These are phyloP conservation scores for Alloscopus bannaensis DNA, from an alignment of 2,888 invertebrate genomes.

Conservation along the genomic window DNA sequence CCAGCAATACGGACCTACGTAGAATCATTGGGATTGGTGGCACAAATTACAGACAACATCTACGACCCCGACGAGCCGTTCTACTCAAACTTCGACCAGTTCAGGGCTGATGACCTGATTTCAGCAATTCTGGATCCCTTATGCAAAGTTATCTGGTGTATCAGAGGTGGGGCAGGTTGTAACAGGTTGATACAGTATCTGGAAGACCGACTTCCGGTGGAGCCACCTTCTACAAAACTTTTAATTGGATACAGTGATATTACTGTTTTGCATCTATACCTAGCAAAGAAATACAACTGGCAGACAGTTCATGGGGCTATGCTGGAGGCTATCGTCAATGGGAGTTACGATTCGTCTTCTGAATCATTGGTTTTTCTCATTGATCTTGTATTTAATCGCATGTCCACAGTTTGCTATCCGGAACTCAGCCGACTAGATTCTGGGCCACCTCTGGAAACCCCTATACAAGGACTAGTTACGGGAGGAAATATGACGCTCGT, in stretches of 20 bases:
- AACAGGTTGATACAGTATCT: constrained; percentile 58
- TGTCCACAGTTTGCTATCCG: constrained; percentile 43
- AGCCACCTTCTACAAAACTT: constrained; percentile 50
- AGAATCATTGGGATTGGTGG: constrained; percentile 51
- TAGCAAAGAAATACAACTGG: constrained; percentile 60
- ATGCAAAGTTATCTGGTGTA: constrained; percentile 68
- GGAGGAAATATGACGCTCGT: constrained; percentile 66
- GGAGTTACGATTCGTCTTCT: constrained; percentile 51
- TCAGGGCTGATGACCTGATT: constrained; percentile 63
- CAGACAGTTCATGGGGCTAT: constrained; percentile 62
- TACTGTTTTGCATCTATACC: constrained; percentile 63
- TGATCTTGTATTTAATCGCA: constrained; percentile 41
- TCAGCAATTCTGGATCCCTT: constrained; percentile 53
- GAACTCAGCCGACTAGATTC: constrained; percentile 48
- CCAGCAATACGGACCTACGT: constrained; percentile 51
- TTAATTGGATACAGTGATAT: constrained; percentile 68
- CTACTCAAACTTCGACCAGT: constrained; percentile 66
- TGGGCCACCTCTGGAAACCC: constrained; percentile 11
- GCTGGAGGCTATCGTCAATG: constrained; percentile 64
- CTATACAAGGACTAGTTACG: constrained; percentile 36
- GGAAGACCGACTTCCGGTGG: constrained; percentile 42
- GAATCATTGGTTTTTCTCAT: constrained; percentile 36
- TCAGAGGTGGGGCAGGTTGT: constrained; percentile 65
- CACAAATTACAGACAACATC: constrained; percentile 57
- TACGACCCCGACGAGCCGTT: constrained; percentile 61